Base-by-base conservation (phyloP, 2,888 invertebrate genomes). In the Spilosoma lubricipeda region DNA sequence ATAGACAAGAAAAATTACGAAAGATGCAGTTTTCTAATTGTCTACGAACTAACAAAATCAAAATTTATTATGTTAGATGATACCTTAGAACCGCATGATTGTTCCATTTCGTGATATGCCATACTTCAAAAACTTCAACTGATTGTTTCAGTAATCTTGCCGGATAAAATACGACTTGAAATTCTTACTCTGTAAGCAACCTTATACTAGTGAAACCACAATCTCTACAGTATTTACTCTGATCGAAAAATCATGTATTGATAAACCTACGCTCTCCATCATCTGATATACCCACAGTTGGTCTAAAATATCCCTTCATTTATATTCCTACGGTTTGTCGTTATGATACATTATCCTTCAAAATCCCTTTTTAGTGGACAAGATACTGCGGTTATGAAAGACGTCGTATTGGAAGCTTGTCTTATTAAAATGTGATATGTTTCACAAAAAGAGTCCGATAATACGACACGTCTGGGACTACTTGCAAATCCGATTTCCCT, bases 401-500 rank as follows among this genome's bases (percentile, higher is more conserved):
- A 80, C 81, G 77, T 81, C 78, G 77, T 82, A 81, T 85, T 80
- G 82, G 83, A 80, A 84, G 81, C 84, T 87, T 88, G 85, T 90
- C 88, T 90, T 93, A 93, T 92, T 92, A 92, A 91, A 93, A 91
- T 92, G 88, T 91, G 90, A 91, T 91, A 91, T 91, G 90, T 91
- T 89, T 90, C 87, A 91, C 91, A 92, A 93, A 93, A 93, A 93
- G 89, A 93, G 91, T 93, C 90, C 91, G 91, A 93, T 94, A 94
- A 94, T 92, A 94, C 93, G 92, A 93, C 94, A 93, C 93, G 94
- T 91, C 94, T 91, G 93, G 92, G 92, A 93, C 91, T 92, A 89
- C 91, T 89, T 89, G 93, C 90, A 94, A 95, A 95, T 95, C 93
- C 89, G 94, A 95, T 95, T 95, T 95, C 91, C 94, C 93, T 95